phyloP scores from a whole-genome alignment of 1,140 invertebrate genomes.

The Caenorhabditis brenneri region DNA sequence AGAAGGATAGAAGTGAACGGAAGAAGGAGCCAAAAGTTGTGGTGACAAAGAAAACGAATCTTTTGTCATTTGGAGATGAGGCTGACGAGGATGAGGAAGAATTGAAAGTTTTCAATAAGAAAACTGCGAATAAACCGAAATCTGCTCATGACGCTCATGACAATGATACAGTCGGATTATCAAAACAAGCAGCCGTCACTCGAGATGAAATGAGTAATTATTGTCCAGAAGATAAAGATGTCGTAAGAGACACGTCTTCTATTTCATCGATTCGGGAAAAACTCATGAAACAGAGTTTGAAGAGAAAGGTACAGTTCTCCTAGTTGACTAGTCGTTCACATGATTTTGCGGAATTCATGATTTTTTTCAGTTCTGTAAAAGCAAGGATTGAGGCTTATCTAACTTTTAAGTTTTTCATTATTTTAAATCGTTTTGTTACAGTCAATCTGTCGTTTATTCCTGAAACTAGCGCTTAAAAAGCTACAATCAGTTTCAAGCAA shows the following conservation, averaged over 20 bases:
- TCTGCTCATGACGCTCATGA: conserved; percentile 85
- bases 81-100: conserved; percentile 95
- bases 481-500: no score
- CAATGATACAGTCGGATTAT: conserved; percentile 82
- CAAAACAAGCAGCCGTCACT: conserved; percentile 66
- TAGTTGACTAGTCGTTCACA: no score
- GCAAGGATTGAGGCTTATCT: no score
- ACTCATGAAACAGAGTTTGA: conserved; percentile 36
- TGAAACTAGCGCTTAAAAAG: no score
- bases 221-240: conserved; percentile 70
- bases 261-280: conserved; percentile 12
- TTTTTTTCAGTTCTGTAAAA: no score
- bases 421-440: no score
- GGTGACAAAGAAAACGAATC: conserved; percentile 82
- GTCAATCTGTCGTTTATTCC: no score
- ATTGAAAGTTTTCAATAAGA: conserved; percentile 77
- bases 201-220: conserved; percentile 63
- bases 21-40: conserved; percentile 69
- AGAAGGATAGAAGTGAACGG: conserved; percentile 73
- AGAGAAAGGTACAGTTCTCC: conserved; percentile 36
- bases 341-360: no score
- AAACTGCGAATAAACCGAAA: conserved; percentile 71
- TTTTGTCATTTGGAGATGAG: conserved; percentile 95
- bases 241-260: conserved; percentile 6
- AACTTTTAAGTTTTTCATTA: no score